phyloP scores from a whole-genome alignment of 2,797 vertebrate genomes.

The Echeneis naucrates region DNA sequence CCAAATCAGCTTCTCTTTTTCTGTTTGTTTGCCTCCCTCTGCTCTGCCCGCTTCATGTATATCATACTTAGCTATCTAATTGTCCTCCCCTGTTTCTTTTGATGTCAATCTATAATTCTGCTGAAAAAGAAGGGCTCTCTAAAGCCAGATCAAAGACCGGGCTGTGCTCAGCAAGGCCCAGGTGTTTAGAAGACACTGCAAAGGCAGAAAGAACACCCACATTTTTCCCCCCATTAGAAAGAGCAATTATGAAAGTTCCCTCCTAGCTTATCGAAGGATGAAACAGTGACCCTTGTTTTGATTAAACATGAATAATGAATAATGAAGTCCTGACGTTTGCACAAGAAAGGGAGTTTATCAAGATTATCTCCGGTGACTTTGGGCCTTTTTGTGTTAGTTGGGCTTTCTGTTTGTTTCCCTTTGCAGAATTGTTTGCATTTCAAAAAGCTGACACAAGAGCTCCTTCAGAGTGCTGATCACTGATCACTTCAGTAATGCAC shows the following conservation, averaged over 20 bases:
- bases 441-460: slow-evolving; percentile 11
- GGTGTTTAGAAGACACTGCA: slow-evolving; percentile 55
- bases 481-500: slow-evolving; percentile 20
- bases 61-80: slow-evolving; percentile 30
- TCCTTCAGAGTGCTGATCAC: slow-evolving; percentile 16
- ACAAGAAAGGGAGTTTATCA: slow-evolving; percentile 37
- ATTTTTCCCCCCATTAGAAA: slow-evolving; percentile 38
- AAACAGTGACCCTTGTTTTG: slow-evolving; percentile 51
- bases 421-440: slow-evolving; percentile 35
- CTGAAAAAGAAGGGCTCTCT: slow-evolving; percentile 51
- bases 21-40: neutral
- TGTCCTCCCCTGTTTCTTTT: slow-evolving; percentile 46
- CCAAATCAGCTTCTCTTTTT: neutral
- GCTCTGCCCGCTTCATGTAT: neutral
- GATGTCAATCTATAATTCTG: slow-evolving; percentile 69
- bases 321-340: slow-evolving; percentile 42
- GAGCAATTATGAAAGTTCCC: slow-evolving; percentile 49
- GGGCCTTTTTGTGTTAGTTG: slow-evolving; percentile 5
- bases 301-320: slow-evolving; percentile 47
- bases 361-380: slow-evolving; percentile 3
- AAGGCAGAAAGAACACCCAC: slow-evolving; percentile 41
- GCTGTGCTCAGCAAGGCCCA: slow-evolving; percentile 47
- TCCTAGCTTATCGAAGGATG: slow-evolving; percentile 30
- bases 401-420: slow-evolving; percentile 8
- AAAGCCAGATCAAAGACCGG: slow-evolving; percentile 68